Base-by-base conservation (phyloP, 2,797 vertebrate species). In the Rhinoraja longicauda region DNA sequence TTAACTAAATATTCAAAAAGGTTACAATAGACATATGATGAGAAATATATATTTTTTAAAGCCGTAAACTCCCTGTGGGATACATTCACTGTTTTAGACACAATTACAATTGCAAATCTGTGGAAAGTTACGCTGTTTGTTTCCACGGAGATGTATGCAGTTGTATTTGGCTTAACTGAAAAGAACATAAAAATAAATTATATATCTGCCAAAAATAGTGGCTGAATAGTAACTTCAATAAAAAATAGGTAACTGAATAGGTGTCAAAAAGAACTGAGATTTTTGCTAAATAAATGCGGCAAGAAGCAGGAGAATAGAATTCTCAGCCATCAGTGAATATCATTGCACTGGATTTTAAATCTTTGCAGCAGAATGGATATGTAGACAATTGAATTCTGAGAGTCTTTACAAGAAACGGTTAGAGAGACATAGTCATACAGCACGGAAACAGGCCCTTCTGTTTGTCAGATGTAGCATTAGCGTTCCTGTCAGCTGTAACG, bases 31-130 rank as follows among this genome's bases (percentile, higher is more conserved):
- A 86, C 29, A 17, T 59, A 67, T 67, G 36, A 5, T 86, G 59
- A 64, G 15, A 19, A 62, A 19, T 5, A 82, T 39, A 53, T 26
- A 86, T 12, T 1, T 32, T n/a, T 5, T 86, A 62, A 88, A 36
- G n/a, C 29, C 36, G n/a, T 64, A 36, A 88, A 67, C 17, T 64
- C 84, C 59, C n/a, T 67, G 15, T 67, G 62, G 62, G 36, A 67
- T 57, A 84, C 82, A 86, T 72, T 19, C 64, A 72, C 0, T 90
- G 88, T 26, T 36, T 90, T 90, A 39, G 64, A 67, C 39, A 32
- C 67, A 72, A 72, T 90, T 72, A 90, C 21, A 8, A 73, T 29
- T 92, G 70, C 36, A 92, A 67, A 91, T 91, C 39, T 72, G 64
- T 39, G 62, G 8, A 75, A 15, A 36, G 9, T 67, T 67, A 24